Evolutionary conservation across 2,888 invertebrate genomes (phyloP).

Genomic region (Bibio marci): DNA sequence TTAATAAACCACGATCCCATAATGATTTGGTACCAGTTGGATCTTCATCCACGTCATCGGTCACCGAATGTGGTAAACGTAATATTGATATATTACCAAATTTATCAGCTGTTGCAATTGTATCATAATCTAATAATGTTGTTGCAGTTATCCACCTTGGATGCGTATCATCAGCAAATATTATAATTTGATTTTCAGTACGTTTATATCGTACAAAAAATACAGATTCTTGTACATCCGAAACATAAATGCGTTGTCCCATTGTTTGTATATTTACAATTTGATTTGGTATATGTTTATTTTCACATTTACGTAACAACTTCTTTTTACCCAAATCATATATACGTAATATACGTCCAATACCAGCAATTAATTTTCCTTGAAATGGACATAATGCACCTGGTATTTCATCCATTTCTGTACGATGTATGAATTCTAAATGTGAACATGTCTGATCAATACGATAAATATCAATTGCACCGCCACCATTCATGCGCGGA

Average conservation of each 20-base stretch:
- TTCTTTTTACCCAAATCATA: conserved; percentile 97
- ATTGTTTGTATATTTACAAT: conserved; percentile 87
- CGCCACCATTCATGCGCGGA: conserved; percentile 66
- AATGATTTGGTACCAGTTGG: conserved; percentile 96
- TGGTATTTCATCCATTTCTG: conserved; percentile 82
- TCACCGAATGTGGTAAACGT: conserved; percentile 74
- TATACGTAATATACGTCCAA: conserved; percentile 78
- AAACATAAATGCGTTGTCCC: conserved; percentile 86
- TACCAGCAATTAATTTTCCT: conserved; percentile 79
- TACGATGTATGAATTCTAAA: conserved; percentile 85
- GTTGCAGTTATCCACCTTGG: conserved; percentile 92
- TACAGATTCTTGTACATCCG: conserved; percentile 93
- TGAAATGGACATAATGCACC: conserved; percentile 80
- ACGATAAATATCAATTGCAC: conserved; percentile 70
- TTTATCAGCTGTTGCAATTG: conserved; percentile 91
- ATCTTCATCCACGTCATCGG: conserved; percentile 98
- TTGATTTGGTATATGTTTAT: conserved; percentile 87
- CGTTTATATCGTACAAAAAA: conserved; percentile 90
- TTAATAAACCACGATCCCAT: conserved; percentile 85
- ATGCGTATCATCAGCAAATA: conserved; percentile 96
- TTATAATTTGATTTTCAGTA: conserved; percentile 90
- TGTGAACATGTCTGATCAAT: conserved; percentile 61
- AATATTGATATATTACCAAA: conserved; percentile 92
- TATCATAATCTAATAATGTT: conserved; percentile 87
- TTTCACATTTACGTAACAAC: conserved; percentile 92